Evolutionary conservation across 2,797 vertebrate genomes (phyloP).

Genomic region (Parotocinclus haroldoi): DNA sequence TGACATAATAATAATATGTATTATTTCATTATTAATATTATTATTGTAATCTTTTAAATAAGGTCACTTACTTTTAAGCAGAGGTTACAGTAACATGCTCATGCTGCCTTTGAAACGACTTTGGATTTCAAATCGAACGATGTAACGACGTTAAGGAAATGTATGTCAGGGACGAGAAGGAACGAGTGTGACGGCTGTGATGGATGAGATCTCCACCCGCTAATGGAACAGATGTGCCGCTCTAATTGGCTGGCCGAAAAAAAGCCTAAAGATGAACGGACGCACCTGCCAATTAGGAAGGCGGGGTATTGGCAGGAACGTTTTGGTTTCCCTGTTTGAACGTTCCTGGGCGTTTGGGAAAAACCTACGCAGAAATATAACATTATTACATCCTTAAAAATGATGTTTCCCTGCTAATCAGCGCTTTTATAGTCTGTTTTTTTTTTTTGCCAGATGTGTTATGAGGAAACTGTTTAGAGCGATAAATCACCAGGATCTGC

Average conservation of each 20-base stretch:
- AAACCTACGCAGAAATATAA: too few relatives aligned
- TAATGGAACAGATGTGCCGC: constrained; percentile 73
- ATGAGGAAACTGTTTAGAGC: too few relatives aligned
- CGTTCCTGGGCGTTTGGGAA: constrained; percentile 29
- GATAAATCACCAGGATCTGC: too few relatives aligned
- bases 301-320: constrained; percentile 54
- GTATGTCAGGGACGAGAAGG: constrained; percentile 25
- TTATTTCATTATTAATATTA: too few relatives aligned
- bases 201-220: constrained; percentile 60
- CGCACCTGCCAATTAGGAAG: constrained; percentile 55
- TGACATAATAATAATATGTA: too few relatives aligned
- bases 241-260: constrained; percentile 70
- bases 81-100: not conserved
- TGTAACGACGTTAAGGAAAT: not conserved
- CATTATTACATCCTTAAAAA: too few relatives aligned
- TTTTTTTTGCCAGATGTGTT: too few relatives aligned
- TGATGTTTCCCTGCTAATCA: too few relatives aligned
- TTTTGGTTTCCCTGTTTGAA: constrained; percentile 48
- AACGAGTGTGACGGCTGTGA: constrained; percentile 65
- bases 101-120: constrained; percentile 16
- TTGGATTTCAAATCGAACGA: not conserved
- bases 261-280: constrained; percentile 48
- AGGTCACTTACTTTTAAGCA: too few relatives aligned
- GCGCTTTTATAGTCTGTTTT: too few relatives aligned
- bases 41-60: too few relatives aligned